These are phyloP conservation scores for Drosophila lacicola DNA, from an alignment of 2,888 invertebrate genomes.

Conservation along the genomic window DNA sequence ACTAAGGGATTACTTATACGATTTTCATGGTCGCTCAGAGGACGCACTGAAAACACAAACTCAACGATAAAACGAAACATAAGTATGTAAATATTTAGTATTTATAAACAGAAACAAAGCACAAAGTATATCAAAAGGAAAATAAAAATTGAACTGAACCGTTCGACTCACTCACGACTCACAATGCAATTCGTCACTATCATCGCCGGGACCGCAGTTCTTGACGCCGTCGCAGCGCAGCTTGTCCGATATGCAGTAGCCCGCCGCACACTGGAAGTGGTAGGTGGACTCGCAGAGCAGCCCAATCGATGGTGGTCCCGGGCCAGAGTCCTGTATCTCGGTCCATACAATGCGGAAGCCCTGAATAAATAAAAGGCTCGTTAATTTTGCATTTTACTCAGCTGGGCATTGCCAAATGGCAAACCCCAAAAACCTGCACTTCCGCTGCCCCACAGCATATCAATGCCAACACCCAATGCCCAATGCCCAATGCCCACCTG, in stretches of 20 bases:
- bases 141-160: slow-evolving; percentile 86
- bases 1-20: slow-evolving; percentile 30
- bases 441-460: not conserved
- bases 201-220: slow-evolving; percentile 89
- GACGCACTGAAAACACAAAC: slow-evolving; percentile 61
- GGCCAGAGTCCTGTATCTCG: slow-evolving; percentile 90
- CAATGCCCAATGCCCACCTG: slow-evolving; percentile 82
- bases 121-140: slow-evolving; percentile 59
- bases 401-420: not conserved
- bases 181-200: slow-evolving; percentile 86
- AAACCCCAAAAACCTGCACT: not conserved
- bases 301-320: slow-evolving; percentile 85
- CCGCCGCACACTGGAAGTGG: slow-evolving; percentile 90
- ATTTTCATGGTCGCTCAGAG: slow-evolving; percentile 48
- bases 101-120: slow-evolving; percentile 12
- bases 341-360: slow-evolving; percentile 98
- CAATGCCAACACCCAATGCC: slow-evolving; percentile 24
- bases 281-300: slow-evolving; percentile 86
- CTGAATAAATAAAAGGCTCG: slow-evolving; percentile 72
- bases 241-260: slow-evolving; percentile 92
- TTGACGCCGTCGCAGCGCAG: slow-evolving; percentile 91
- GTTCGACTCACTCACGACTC: slow-evolving; percentile 86
- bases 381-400: not conserved
- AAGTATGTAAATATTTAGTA: slow-evolving; percentile 32
- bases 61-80: slow-evolving; percentile 40